Conservation (phyloP, 1,140 invertebrate genomes). For the Cherax quadricarinatus region DNA sequence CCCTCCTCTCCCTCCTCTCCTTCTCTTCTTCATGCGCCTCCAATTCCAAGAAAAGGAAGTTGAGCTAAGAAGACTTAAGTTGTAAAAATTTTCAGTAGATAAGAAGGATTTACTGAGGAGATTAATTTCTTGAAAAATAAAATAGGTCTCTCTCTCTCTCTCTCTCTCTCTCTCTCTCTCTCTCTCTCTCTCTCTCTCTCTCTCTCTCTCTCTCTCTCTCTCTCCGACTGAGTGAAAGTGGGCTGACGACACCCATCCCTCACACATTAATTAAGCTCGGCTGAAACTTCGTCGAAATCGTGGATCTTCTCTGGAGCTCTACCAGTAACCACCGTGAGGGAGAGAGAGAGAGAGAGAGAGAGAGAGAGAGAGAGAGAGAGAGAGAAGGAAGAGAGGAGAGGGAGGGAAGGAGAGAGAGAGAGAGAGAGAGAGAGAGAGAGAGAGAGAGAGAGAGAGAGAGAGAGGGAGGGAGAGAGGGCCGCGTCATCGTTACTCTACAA, state of each 20-base stretch:
- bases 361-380: no score
- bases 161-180: slow-evolving; percentile 50
- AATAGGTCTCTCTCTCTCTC: background rate
- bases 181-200: slow-evolving; percentile 40
- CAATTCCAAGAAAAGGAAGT: background rate
- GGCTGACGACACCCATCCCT: background rate
- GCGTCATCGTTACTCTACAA: no score
- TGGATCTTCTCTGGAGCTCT: no score
- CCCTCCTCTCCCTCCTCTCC: background rate
- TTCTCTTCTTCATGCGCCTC: background rate
- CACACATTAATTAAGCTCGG: no score
- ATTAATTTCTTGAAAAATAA: background rate
- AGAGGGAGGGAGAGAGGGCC: no score
- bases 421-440: no score
- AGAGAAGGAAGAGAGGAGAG: no score
- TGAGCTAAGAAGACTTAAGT: background rate
- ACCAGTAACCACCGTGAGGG: background rate
- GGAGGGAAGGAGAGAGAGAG: no score
- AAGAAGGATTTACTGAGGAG: background rate
- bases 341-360: no score
- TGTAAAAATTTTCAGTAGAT: background rate
- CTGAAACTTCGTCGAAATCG: no score
- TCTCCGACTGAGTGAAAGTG: background rate
- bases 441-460: no score
- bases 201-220: slow-evolving; percentile 19